Conservation (phyloP, 2,888 invertebrate genomes). For the Ecliptopera silaceata region DNA sequence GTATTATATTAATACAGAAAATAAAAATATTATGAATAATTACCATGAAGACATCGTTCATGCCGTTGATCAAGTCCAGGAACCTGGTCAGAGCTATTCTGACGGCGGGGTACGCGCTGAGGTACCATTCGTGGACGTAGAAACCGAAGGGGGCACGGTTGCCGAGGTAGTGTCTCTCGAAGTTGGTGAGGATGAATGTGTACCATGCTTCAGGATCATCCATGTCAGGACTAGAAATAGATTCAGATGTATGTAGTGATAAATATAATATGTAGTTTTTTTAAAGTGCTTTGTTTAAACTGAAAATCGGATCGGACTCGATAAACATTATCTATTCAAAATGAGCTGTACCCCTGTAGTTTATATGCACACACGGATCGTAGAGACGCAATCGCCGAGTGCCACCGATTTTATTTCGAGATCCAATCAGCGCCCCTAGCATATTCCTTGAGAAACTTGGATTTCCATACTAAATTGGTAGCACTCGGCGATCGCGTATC, state of each 20-base stretch:
- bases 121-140: constrained; percentile 86
- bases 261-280: too few relatives aligned
- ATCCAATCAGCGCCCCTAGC: too few relatives aligned
- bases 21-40: too few relatives aligned
- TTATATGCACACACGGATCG: too few relatives aligned
- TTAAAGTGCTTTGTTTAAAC: neutral
- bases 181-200: constrained; percentile 84
- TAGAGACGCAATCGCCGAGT: too few relatives aligned
- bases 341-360: too few relatives aligned
- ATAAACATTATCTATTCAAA: too few relatives aligned
- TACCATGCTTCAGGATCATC: constrained; percentile 75
- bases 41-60: constrained; percentile 84
- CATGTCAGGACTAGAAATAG: constrained; percentile 46
- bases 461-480: too few relatives aligned
- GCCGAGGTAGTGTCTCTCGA: constrained; percentile 84
- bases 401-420: too few relatives aligned
- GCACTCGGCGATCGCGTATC: too few relatives aligned
- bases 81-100: constrained; percentile 81
- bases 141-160: constrained; percentile 87
- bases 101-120: constrained; percentile 62
- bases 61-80: constrained; percentile 76
- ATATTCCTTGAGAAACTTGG: too few relatives aligned
- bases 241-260: too few relatives aligned
- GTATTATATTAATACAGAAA: neutral
- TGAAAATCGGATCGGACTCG: neutral